Percentiles rank a stretch among this genome's conserved stretches.
These are phyloP conservation scores for Macropodus opercularis DNA, from an alignment of 2,797 vertebrate genomes.

Conservation along the genomic window DNA sequence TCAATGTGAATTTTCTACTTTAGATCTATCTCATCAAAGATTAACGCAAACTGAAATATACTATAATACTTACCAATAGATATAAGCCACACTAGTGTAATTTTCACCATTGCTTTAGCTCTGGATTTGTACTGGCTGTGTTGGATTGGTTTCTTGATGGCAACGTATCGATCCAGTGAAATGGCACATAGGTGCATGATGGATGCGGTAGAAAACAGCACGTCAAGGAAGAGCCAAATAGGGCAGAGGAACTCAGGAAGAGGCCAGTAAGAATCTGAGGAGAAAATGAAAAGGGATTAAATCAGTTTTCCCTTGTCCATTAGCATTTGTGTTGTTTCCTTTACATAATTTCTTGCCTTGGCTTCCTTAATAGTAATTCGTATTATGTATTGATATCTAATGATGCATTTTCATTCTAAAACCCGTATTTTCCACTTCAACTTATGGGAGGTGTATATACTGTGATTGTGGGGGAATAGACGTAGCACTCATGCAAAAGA, in stretches of 20 bases:
- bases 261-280: conserved; percentile 93
- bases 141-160: conserved; percentile 98
- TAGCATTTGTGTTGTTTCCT: background rate
- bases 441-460: conserved; percentile 39
- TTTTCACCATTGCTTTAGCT: conserved; percentile 92
- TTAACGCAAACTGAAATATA: no score
- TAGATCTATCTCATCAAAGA: no score
- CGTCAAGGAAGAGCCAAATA: conserved; percentile 96
- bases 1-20: no score
- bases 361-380: no score
- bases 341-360: no score
- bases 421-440: conserved; percentile 9
- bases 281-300: conserved; percentile 35
- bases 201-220: conserved; percentile 97
- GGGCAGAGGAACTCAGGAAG: conserved; percentile 92
- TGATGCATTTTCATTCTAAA: conserved; percentile 13
- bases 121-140: conserved; percentile 96
- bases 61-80: conserved; percentile 88
- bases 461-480: conserved; percentile 46
- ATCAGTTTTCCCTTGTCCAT: background rate
- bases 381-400: background rate
- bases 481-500: conserved; percentile 53
- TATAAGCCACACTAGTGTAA: conserved; percentile 95
- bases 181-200: conserved; percentile 99
- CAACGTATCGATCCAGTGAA: conserved; percentile 96